Percentiles rank a stretch among this genome's conserved stretches.
These are phyloP conservation scores for Philereme vetulata DNA, from an alignment of 2,888 invertebrate genomes.

Conservation along the genomic window DNA sequence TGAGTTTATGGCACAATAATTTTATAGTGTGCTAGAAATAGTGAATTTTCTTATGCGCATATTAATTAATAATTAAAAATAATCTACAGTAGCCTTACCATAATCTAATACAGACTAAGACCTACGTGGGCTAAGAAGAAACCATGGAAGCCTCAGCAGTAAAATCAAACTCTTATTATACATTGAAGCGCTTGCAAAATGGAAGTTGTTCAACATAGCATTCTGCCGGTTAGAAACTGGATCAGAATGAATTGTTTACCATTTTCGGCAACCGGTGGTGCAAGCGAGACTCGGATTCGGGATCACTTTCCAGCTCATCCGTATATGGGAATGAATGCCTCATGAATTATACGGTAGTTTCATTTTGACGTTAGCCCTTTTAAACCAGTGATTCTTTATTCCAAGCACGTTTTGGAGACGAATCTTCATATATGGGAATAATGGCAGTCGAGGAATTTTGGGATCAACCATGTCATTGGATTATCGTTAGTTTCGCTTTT, in stretches of 20 bases:
- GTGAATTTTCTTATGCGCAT: no score
- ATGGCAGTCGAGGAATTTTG: conserved; percentile 15
- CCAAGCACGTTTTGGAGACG: conserved; percentile 17
- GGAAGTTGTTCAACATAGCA: conserved; percentile 40
- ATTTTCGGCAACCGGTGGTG: conserved; percentile 54
- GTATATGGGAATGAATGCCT: conserved; percentile 76
- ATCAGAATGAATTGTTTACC: conserved; percentile 57
- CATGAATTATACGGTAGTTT: conserved; percentile 74
- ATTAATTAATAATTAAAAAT: no score
- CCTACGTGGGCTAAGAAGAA: conserved; percentile 4
- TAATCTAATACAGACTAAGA: neutral
- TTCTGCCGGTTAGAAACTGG: conserved; percentile 68
- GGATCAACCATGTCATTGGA: conserved; percentile 20
- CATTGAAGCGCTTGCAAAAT: conserved; percentile 29
- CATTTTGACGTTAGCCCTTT: conserved; percentile 33
- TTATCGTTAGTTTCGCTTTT: conserved; percentile 7
- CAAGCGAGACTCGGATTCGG: conserved; percentile 58
- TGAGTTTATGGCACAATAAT: no score
- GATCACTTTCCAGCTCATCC: conserved; percentile 73
- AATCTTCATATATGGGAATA: conserved; percentile 17
- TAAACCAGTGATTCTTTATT: conserved; percentile 22
- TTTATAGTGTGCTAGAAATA: no score
- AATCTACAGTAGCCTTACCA: neutral
- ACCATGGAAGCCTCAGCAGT: conserved; percentile 11
- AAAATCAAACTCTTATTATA: conserved; percentile 19